A percentile compares a stretch with the other conserved stretches of the same genome.
Evolutionary conservation across 2,797 vertebrate genomes (phyloP).

Genomic region (Leptoclinus maculatus): DNA sequence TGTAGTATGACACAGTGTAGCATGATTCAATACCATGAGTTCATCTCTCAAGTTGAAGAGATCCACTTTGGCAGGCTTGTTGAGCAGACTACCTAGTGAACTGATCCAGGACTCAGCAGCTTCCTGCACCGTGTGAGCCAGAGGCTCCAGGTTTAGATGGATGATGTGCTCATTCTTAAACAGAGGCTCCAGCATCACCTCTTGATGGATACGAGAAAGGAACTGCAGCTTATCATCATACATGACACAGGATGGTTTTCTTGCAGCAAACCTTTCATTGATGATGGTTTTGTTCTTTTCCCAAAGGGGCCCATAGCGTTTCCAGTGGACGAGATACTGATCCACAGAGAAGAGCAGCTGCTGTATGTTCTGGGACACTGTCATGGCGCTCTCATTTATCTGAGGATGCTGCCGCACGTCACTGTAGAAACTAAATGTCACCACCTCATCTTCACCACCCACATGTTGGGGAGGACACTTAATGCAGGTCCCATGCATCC

Average conservation of each 20-base stretch:
- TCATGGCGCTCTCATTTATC: conserved; percentile 83
- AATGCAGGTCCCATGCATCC: conserved; percentile 93
- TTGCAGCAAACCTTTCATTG: conserved; percentile 90
- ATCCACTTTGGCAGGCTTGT: conserved; percentile 87
- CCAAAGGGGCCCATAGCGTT: conserved; percentile 90
- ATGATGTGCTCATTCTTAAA: conserved; percentile 87
- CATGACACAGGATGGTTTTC: conserved; percentile 84
- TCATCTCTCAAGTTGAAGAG: conserved; percentile 87
- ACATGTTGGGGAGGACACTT: conserved; percentile 89
- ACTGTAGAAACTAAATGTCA: conserved; percentile 87
- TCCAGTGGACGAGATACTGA: conserved; percentile 87
- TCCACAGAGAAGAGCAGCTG: conserved; percentile 83
- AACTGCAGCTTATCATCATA: conserved; percentile 93
- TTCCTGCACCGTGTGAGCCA: conserved; percentile 85
- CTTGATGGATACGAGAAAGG: conserved; percentile 81
- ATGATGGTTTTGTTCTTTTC: conserved; percentile 87
- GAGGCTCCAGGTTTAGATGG: conserved; percentile 86
- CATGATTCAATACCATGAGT: conserved; percentile 82
- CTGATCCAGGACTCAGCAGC: conserved; percentile 87
- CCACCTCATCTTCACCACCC: conserved; percentile 80
- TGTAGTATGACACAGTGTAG: neutral
- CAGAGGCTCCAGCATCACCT: conserved; percentile 83
- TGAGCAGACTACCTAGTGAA: conserved; percentile 89
- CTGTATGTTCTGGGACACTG: conserved; percentile 88
- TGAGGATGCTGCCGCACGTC: conserved; percentile 88